Percentiles rank a stretch among this genome's conserved stretches.
Evolutionary conservation across 2,797 vertebrate species (phyloP).

Genomic region (Rhodeus uyekii): DNA sequence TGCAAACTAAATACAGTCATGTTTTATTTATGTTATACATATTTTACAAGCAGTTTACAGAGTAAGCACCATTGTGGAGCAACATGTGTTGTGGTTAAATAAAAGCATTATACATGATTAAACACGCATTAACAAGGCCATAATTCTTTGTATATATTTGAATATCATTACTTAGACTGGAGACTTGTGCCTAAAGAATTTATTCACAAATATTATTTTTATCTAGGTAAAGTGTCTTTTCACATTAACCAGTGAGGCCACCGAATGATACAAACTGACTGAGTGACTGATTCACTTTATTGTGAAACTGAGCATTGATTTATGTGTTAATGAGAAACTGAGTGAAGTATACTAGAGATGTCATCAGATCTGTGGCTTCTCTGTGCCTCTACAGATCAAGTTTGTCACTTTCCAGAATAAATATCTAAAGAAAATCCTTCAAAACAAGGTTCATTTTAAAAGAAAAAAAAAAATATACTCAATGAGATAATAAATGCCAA

Average conservation of each 20-base stretch:
- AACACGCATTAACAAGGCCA: not conserved
- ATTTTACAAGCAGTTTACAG: not conserved
- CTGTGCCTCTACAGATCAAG: not conserved
- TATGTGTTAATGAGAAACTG: not conserved
- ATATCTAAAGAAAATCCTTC: not conserved
- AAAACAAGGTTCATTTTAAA: not conserved
- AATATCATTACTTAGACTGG: not conserved
- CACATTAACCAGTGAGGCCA: not conserved
- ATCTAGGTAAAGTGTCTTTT: slow-evolving; percentile 24
- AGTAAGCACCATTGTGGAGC: not conserved
- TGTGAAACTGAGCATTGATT: not conserved
- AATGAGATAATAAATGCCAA: not conserved
- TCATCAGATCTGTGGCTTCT: not conserved
- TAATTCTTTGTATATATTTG: not conserved
- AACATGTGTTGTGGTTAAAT: not conserved
- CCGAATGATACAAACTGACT: not conserved
- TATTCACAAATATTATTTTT: not conserved
- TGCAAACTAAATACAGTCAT: not conserved
- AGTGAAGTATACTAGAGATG: not conserved
- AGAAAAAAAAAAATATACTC: not conserved
- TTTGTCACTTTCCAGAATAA: not conserved
- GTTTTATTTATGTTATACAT: not conserved
- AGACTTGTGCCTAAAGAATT: not conserved
- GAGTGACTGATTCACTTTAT: not conserved
- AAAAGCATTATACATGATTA: not conserved